These are phyloP conservation scores for Amiota minor DNA, from an alignment of 2,888 invertebrate genomes.

Conservation along the genomic window DNA sequence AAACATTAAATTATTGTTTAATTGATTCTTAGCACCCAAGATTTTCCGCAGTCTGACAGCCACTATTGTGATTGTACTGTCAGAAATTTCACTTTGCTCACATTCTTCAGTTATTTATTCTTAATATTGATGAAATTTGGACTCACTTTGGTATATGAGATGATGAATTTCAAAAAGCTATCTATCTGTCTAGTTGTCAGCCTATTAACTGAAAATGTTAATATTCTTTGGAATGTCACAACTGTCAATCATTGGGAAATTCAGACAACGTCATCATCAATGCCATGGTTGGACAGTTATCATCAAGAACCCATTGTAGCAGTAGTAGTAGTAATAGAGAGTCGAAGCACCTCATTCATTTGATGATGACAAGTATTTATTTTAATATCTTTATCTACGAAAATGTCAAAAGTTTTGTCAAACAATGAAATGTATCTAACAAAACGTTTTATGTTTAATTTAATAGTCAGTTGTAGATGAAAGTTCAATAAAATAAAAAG, in stretches of 20 bases:
- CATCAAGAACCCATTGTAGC: not conserved
- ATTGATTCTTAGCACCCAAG: too few species aligned
- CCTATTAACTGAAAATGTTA: not conserved
- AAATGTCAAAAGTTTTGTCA: not conserved
- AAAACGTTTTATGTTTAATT: not conserved
- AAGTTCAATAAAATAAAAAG: too few species aligned
- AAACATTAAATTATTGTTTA: too few species aligned
- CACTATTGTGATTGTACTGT: too few species aligned
- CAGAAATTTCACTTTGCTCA: too few species aligned
- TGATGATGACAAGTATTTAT: not conserved
- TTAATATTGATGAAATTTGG: too few species aligned
- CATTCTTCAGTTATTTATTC: too few species aligned
- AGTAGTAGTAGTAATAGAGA: too few species aligned
- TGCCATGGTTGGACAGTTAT: not conserved
- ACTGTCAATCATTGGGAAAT: not conserved
- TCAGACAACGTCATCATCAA: slow-evolving; percentile 1
- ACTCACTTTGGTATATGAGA: too few species aligned
- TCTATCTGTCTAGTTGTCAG: not conserved
- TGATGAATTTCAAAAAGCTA: too few species aligned
- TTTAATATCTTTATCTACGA: not conserved
- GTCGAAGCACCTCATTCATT: too few species aligned
- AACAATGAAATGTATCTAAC: not conserved
- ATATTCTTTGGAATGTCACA: slow-evolving; percentile 2
- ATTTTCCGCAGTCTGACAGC: too few species aligned
- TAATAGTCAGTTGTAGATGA: not conserved